Evolutionary conservation across 2,888 invertebrate species (phyloP), one percentile per base, ranked within the genome.

Genomic region (Linnaemya vulpina): DNA sequence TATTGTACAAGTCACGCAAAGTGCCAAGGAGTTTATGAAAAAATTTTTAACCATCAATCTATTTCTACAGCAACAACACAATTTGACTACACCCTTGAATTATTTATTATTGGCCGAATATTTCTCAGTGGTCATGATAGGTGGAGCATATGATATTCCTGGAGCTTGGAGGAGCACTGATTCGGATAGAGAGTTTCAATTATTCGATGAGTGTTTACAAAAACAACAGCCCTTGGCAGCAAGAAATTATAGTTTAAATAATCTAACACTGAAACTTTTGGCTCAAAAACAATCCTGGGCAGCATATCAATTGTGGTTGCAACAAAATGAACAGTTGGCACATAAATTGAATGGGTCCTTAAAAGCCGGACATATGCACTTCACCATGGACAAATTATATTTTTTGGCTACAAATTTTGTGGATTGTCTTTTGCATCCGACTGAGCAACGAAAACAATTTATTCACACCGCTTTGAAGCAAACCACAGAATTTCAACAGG

Each of bases 161-260:
- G 91, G 92, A 20, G 91, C 92, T 17, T 91, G 91, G 91, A 89
- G 92, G 55, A 92, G 91, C 79, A 89, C 86, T 63, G 92, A 91
- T 75, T 92, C 92, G 1, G 92, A 91, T n/a, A 87, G 87, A 5
- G 88, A 89, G 13, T 91, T 90, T 83, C 86, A 77, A 9, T 78
- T 74, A 30, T 89, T 91, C 3, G 86, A 89, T n/a, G 86, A 87
- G 30, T 91, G 91, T 73, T 81, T 89, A 5, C 75, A 70, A 17
- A 82, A 82, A 49, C 87, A 87, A 53, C 79, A 78, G 17, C 43
- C 81, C 20, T n/a, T 43, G 10, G 43, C 62, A 43, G 9, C 35
- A 7, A 40, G 83, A 11, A 87, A 83, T 43, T 87, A 68, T 43
- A 88, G 89, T 86, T 49, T 88, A 13, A 89, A 92, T 78, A 90